Base-by-base conservation (phyloP, 1,140 invertebrate species). In the Trichogramma pretiosum region DNA sequence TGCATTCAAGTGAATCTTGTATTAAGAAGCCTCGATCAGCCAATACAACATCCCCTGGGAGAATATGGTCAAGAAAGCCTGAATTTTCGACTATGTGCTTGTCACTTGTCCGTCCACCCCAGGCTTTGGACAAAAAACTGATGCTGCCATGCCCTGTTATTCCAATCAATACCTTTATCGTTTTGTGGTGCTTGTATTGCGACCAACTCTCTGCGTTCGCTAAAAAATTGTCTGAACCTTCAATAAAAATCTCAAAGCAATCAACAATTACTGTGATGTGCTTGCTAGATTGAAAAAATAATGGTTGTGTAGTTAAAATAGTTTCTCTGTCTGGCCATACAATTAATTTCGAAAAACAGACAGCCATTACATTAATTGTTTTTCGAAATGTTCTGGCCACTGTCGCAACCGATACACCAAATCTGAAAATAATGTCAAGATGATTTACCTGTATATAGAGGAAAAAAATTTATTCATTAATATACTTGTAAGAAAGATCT, bases 71-170 rank as follows among this genome's bases (percentile, higher is more conserved):
- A 8, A 64, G 43, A 33, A 61, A 50, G 11, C 54, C 57, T 37
- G 28, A 55, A 11, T 53, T 26, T 50, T 58, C 37, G 16, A 52
- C 54, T 17, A 63, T 57, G 18, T 13, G 16, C 36, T 56, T 53
- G 37, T 62, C 60, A 51, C 50, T 58, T 2, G 48, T 50, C 33
- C 56, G 41, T 16, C 62, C 62, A 36, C 53, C 56, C 44, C 30
- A 63, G 8, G 38, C 43, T 35, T 50, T 42, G 8, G 60, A 61
- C 10, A 64, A 44, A 39, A 46, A 65, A 28, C 34, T 51, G 26
- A 63, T 50, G 13, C 40, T 39, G 28, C 61, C 61, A 39, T 56
- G 52, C 32, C 59, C 56, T 11, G 54, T 51, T 11, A 61, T 60
- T 17, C 50, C 59, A 39, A 61, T 53, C n/a, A 63, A 40, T 52